Conservation (phyloP, 1,140 invertebrate species). For the Aphis craccivora region DNA sequence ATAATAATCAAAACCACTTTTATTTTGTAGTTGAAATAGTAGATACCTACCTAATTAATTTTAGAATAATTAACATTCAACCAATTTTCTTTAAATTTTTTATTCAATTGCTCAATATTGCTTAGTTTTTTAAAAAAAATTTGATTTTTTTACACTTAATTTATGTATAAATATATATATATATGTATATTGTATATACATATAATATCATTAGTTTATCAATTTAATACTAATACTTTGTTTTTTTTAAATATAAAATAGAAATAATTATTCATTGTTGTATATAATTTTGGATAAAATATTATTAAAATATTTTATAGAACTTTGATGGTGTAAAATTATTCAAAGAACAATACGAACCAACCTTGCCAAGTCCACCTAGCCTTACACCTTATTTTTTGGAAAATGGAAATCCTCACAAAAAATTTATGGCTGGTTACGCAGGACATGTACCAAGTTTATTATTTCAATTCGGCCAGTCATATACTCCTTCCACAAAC, state of each 20-base stretch:
- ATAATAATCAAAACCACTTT: neutral
- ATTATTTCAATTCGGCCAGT: neutral
- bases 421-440: slow-evolving; percentile 8
- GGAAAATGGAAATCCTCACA: neutral
- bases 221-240: neutral
- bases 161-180: neutral
- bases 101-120: neutral
- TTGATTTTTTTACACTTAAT: neutral
- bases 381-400: neutral
- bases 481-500: neutral
- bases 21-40: neutral
- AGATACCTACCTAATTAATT: too few species aligned
- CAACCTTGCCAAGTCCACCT: neutral
- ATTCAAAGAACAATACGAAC: neutral
- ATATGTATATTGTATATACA: neutral
- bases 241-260: neutral
- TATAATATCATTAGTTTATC: neutral
- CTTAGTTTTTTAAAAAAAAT: neutral
- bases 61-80: too few species aligned
- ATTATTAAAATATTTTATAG: neutral
- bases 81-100: neutral
- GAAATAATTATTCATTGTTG: neutral
- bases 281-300: neutral
- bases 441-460: neutral
- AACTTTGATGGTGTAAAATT: neutral